These are phyloP conservation scores for Reticulitermes lucifugus DNA, from an alignment of 2,888 invertebrate species.

Conservation along the genomic window DNA sequence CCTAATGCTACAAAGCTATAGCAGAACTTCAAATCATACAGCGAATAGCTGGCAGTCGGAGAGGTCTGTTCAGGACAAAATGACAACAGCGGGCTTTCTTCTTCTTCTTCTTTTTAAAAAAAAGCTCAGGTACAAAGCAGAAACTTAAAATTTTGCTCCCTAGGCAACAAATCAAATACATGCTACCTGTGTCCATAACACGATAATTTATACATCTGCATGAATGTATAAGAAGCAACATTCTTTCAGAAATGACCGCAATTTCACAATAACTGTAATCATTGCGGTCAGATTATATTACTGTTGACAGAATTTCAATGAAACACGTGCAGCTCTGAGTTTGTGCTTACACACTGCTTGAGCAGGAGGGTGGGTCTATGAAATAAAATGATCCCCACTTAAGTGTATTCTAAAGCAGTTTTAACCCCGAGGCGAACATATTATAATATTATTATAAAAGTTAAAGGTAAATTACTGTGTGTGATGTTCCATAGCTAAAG, in stretches of 20 bases:
- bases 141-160: conserved; percentile 2
- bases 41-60: background rate
- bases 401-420: conserved; percentile 9
- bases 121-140: background rate
- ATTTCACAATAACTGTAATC: conserved; percentile 34
- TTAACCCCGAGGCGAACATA: background rate
- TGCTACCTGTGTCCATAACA: conserved; percentile 16
- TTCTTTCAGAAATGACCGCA: conserved; percentile 34
- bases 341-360: conserved; percentile 17
- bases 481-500: conserved; percentile 15
- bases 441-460: conserved; percentile 35
- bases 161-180: conserved; percentile 26
- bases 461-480: conserved; percentile 27
- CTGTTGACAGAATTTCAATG: conserved; percentile 35
- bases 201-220: conserved; percentile 22
- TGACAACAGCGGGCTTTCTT: background rate
- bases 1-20: no score
- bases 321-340: conserved; percentile 13
- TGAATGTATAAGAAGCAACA: conserved; percentile 4
- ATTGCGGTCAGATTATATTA: conserved; percentile 22
- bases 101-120: background rate
- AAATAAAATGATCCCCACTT: conserved; percentile 27
- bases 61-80: background rate
- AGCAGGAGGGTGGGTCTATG: background rate
- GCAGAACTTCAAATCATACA: no score